phyloP scores from a whole-genome alignment of 1,140 invertebrate genomes.

The Limonius californicus region DNA sequence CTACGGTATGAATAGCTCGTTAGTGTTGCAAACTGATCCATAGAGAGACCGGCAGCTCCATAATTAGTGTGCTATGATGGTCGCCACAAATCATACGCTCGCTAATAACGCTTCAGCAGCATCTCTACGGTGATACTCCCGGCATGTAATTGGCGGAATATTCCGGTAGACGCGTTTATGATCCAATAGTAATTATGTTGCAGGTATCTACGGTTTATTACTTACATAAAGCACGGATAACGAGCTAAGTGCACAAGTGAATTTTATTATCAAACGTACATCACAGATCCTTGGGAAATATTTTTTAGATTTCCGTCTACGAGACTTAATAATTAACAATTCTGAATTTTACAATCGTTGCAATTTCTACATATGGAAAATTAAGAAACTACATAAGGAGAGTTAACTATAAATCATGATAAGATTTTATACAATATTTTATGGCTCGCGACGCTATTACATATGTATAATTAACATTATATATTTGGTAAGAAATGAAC shows the following conservation, averaged over 20 bases:
- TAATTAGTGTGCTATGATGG: slow-evolving; percentile 11
- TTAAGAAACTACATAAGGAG: not conserved
- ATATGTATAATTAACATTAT: no score
- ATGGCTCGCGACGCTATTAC: no score
- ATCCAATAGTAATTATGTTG: not conserved
- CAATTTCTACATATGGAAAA: no score
- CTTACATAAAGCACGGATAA: not conserved
- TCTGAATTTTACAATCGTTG: no score
- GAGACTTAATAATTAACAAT: no score
- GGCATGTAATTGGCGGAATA: slow-evolving; percentile 6
- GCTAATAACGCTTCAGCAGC: slow-evolving; percentile 8
- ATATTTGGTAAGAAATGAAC: no score
- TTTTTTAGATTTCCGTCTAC: not conserved
- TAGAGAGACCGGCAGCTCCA: slow-evolving; percentile 3
- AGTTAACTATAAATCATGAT: no score
- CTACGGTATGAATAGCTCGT: slow-evolving; percentile 8
- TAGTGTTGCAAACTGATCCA: slow-evolving; percentile 10
- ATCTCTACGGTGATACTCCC: not conserved
- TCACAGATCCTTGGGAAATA: no score
- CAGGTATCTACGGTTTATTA: not conserved
- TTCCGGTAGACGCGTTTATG: not conserved
- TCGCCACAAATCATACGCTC: slow-evolving; percentile 9
- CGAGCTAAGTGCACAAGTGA: not conserved
- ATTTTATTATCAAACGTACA: not conserved
- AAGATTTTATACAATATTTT: no score